Evolutionary conservation across 2,888 invertebrate species (phyloP), one percentile per base, ranked within the genome.

Genomic region (Tipula confusa): DNA sequence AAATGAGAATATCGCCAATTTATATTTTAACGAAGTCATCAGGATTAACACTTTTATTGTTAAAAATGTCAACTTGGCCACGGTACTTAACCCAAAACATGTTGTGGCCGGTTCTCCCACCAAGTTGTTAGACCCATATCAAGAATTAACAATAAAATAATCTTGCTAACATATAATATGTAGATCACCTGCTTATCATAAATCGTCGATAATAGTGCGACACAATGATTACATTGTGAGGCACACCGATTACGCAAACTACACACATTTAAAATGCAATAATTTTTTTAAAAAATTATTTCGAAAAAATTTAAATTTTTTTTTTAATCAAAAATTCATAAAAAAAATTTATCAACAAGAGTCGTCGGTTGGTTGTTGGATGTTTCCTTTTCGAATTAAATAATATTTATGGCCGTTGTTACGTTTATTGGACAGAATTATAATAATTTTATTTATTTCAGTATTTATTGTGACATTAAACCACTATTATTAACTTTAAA

Each of bases 251-350:
- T 43, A 43, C 4, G 13, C 64, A 64, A 4, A 24, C 33, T 24
- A 64, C 2, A 64, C 64, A 64, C 64, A 9, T 43, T 43, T 43
- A 43, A 43, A 36, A 64, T 64, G 64, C 64, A 64, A 64, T 64
- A 64, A 64, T 43, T 15, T 43, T 43, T 43, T n/a, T n/a, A n/a
- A n/a, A n/a, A 43, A 43, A 43, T 64, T 24, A 24, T 64, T 64
- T 64, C 24, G 2, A 24, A 24, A 24, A 64, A 64, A 24, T 24
- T 24, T 9, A 64, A 64, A 24, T 24, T 64, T 64, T 64, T 64
- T 24, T 64, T 64, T 64, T 64, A 64, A 64, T 64, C 64, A 64
- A 64, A 64, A 64, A 64, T 64, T 64, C 64, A 64, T 64, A 64
- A 64, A 64, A 24, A 24, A 64, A n/a, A n/a, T 64, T 64, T 64